These are phyloP conservation scores for Laticauda laticaudata DNA, from an alignment of 2,113 vertebrate genomes.

Conservation along the genomic window DNA sequence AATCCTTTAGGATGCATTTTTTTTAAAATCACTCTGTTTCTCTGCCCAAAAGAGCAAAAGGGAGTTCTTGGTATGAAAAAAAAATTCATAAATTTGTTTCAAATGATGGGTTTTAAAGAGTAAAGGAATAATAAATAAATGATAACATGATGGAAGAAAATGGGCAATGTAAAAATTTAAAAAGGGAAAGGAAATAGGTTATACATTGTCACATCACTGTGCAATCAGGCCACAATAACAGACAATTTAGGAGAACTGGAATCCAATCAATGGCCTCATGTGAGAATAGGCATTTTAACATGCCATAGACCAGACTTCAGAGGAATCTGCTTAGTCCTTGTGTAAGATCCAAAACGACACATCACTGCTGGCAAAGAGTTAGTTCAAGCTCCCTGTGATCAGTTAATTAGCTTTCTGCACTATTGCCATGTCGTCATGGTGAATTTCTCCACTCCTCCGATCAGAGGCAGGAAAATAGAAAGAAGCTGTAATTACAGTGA, in stretches of 20 bases:
- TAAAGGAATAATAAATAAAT: not conserved
- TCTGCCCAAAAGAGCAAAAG: not conserved
- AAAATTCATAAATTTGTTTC: not conserved
- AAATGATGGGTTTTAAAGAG: not conserved
- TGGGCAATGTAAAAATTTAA: not conserved
- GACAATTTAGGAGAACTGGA: not conserved
- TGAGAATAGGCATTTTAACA: conserved; percentile 3
- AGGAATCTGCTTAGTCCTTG: conserved; percentile 39
- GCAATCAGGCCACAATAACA: not conserved
- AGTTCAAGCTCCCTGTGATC: conserved; percentile 60
- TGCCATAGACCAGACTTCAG: conserved; percentile 6
- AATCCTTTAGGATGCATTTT: not conserved
- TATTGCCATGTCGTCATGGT: conserved; percentile 73
- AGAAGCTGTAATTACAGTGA: conserved; percentile 83
- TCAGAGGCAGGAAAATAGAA: conserved; percentile 68
- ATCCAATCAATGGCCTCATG: not conserved
- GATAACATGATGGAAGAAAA: not conserved
- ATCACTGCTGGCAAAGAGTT: conserved; percentile 61
- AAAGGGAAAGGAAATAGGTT: not conserved
- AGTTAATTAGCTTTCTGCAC: conserved; percentile 71
- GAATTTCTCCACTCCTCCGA: conserved; percentile 67
- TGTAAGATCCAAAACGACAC: conserved; percentile 34
- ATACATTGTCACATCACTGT: not conserved
- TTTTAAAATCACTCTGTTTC: not conserved
- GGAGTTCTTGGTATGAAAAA: not conserved